Percentiles rank a stretch among this genome's conserved stretches.
phyloP scores from a whole-genome alignment of 2,888 invertebrate species.

The Tortricodes alternella region DNA sequence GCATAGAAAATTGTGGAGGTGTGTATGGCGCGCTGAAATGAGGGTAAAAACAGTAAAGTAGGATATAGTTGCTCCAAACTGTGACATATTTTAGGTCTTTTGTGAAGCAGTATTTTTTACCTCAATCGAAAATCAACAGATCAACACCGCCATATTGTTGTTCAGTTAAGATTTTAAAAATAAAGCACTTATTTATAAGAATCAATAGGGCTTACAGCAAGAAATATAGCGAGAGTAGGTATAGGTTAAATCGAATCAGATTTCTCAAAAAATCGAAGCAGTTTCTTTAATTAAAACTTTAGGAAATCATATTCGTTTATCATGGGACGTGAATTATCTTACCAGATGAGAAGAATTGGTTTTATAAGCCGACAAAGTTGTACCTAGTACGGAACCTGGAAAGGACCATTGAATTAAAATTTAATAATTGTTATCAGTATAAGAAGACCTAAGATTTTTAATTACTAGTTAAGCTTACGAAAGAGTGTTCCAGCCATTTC shows the following conservation, averaged over 20 bases:
- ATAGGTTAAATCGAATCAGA: too few species aligned
- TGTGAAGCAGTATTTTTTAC: too few species aligned
- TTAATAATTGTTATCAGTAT: background rate
- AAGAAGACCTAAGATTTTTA: conserved; percentile 7
- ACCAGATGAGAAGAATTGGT: conserved; percentile 57
- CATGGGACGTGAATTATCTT: conserved; percentile 40
- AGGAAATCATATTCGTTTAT: too few species aligned
- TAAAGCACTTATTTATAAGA: too few species aligned
- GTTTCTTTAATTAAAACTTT: background rate
- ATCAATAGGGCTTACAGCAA: too few species aligned
- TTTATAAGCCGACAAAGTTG: conserved; percentile 53
- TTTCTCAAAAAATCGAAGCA: background rate
- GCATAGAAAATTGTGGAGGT: conserved; percentile 85
- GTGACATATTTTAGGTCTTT: too few species aligned
- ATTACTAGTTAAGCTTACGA: conserved; percentile 49
- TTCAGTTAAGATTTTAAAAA: too few species aligned
- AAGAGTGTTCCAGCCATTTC: conserved; percentile 65
- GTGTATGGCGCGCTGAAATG: conserved; percentile 76
- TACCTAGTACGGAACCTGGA: conserved; percentile 65
- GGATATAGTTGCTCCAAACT: too few species aligned
- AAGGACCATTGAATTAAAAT: conserved; percentile 33
- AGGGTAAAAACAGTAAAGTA: background rate
- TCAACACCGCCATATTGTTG: too few species aligned
- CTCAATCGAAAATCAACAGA: too few species aligned
- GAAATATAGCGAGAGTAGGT: too few species aligned